Base-by-base conservation (phyloP, 2,113 vertebrate genomes). In the Macquaria ambigua region DNA sequence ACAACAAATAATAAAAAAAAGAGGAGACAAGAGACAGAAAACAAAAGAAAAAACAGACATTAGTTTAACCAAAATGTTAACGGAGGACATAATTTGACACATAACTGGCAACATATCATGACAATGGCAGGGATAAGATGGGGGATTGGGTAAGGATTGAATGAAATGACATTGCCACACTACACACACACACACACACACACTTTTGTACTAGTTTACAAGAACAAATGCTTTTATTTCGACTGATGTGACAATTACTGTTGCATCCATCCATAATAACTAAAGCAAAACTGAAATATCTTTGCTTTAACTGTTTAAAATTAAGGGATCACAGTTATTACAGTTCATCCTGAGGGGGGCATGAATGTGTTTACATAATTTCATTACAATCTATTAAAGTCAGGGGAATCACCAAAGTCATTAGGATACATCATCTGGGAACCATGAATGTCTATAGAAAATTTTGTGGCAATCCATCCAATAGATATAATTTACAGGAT, bases 11-110 rank as follows among this genome's bases (percentile, higher is more conserved):
- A 63, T 9, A 63, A 72, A 58, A 72, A 89, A 77, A 83, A 85
- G 79, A 90, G 73, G 78, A 91, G 89, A 93, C 82, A 90, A 85
- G 83, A 93, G 77, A 93, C 86, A 93, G 68, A 90, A 87, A 81
- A 85, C 59, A 84, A 87, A 83, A 89, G 39, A 81, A 85, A 74
- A 89, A 92, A 87, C 55, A 87, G 34, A 92, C 84, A 87, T 94
- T 94, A 93, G 90, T 93, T 90, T 4, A 89, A 93, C 81, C 46
- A 79, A 90, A 94, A 93, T 72, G 37, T 74, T 11, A 77, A 93
- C 48, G 7, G 25, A 79, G 37, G 63, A 91, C 67, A 91, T 53
- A 82, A 83, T 31, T 63, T 63, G 66, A 92, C 56, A 84, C 18
- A 85, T 75, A 73, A 67, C 59, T 79, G 66, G 39, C 59, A 69